Evolutionary conservation across 2,888 invertebrate genomes (phyloP).

Genomic region (Blastobasis lacticolella): DNA sequence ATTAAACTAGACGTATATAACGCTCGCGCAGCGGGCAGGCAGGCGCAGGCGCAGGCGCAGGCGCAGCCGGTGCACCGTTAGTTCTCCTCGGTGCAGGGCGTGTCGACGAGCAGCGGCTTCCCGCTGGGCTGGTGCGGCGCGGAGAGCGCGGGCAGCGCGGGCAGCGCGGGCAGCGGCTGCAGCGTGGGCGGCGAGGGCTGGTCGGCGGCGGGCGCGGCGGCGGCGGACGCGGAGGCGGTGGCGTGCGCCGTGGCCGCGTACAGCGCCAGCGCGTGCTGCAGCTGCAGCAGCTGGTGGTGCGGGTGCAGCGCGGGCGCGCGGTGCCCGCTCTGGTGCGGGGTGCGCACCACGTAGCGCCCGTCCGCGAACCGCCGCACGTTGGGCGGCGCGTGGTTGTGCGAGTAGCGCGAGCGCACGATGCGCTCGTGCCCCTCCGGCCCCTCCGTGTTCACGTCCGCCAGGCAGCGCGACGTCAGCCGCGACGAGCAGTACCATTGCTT

Average conservation of each 20-base stretch:
- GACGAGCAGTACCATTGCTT: constrained; percentile 71
- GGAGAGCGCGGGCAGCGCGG: constrained; percentile 36
- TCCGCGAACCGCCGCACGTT: constrained; percentile 68
- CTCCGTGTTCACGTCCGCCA: constrained; percentile 66
- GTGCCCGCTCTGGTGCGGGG: constrained; percentile 67
- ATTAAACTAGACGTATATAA: constrained; percentile 36
- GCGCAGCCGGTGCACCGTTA: constrained; percentile 25
- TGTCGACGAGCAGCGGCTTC: constrained; percentile 63
- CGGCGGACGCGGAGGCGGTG: constrained; percentile 51
- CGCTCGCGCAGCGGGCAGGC: constrained; percentile 5
- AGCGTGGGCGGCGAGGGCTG: constrained; percentile 29
- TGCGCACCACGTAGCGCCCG: constrained; percentile 66
- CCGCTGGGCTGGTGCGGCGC: constrained; percentile 44
- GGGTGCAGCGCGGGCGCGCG: constrained; percentile 64
- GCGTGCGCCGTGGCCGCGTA: constrained; percentile 66
- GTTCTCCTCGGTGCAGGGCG: constrained; percentile 63
- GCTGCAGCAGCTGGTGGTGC: constrained; percentile 63
- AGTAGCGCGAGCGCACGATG: constrained; percentile 63
- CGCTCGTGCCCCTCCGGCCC: constrained; percentile 69
- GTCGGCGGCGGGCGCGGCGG: constrained; percentile 27
- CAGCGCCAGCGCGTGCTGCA: constrained; percentile 64
- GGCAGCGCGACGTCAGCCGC: constrained; percentile 62
- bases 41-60: too few species aligned
- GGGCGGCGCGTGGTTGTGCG: constrained; percentile 67
- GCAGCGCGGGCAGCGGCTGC: constrained; percentile 39